Base-by-base conservation (phyloP, 2,797 vertebrate genomes). In the Salarias fasciatus region DNA sequence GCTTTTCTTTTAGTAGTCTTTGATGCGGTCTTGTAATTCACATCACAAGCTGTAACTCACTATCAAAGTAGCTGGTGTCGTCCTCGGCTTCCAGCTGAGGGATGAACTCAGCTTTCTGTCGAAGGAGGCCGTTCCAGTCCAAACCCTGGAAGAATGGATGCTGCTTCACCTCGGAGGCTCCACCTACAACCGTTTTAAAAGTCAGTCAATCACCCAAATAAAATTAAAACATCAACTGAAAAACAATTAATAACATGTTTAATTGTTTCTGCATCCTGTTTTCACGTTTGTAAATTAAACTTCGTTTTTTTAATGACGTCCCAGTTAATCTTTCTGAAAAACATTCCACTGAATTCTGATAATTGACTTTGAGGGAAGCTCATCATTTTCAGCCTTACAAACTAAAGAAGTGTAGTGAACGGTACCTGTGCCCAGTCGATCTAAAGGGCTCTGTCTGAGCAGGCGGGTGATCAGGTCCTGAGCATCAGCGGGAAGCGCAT, bases 21-120 rank as follows among this genome's bases (percentile, higher is more conserved):
- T 24, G 18, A 3, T 24, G 18, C 24, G 18, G 8, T 14, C 31
- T 1, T 47, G 4, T 35, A 31, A 29, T 50, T 15, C 41, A 36
- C 15, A 36, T 55, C 2, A 45, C 7, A 28, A 35, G 35, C 33
- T 24, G 52, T 35, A 28, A 82, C 95, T 82, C 89, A 99, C 97
- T 98, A 90, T 99, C 97, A 2, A 99, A 99, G 89, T 99, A 99
- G 90, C 96, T 99, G 55, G 97, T 99, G 86, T 99, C 97, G 0
- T 98, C 97, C 66, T 99, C 97, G 0, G 95, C 95, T 50, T 99
- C 97, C 28, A 99, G 91, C 83, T 98, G 97, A 5, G 97, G 97
- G 72, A 99, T 95, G 53, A 99, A 99, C 82, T 99, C 97, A 0
- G 97, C 97, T 84, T 99, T 99, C 83, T 95, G 97, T 11, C 97